These are phyloP conservation scores for Hermetia illucens DNA, from an alignment of 1,140 invertebrate species.

Conservation along the genomic window DNA sequence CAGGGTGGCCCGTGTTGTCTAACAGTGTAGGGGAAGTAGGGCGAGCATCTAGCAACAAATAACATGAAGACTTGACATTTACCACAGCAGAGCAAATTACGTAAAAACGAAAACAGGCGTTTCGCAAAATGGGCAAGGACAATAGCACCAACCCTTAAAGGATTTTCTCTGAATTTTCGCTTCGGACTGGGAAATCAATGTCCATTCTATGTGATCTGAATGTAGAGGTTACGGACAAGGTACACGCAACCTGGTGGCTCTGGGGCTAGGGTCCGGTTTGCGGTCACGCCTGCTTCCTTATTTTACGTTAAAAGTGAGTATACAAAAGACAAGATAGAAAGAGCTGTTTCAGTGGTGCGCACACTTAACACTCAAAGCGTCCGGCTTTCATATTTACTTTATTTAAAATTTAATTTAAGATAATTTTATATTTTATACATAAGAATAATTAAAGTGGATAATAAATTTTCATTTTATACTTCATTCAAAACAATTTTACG, in stretches of 20 bases:
- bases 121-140: not conserved
- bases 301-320: constrained; percentile 2
- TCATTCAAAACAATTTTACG: too few species aligned
- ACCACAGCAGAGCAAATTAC: constrained; percentile 30
- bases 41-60: constrained; percentile 41
- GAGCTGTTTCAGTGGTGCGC: constrained; percentile 2
- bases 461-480: too few species aligned
- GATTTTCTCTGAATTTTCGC: constrained; percentile 1
- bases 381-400: not conserved
- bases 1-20: constrained; percentile 34
- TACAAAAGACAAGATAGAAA: constrained; percentile 5
- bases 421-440: not conserved
- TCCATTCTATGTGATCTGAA: too few species aligned
- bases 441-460: too few species aligned
- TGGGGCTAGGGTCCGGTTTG: not conserved
- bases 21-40: constrained; percentile 34
- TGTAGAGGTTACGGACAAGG: too few species aligned
- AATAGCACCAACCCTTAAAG: constrained; percentile 1
- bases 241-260: too few species aligned
- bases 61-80: constrained; percentile 39
- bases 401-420: not conserved
- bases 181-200: not conserved
- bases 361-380: constrained; percentile 10
- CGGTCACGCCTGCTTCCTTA: not conserved
- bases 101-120: not conserved